Percentiles rank a stretch among this genome's conserved stretches.
phyloP scores from a whole-genome alignment of 2,797 vertebrate genomes.

The Tinamus major region DNA sequence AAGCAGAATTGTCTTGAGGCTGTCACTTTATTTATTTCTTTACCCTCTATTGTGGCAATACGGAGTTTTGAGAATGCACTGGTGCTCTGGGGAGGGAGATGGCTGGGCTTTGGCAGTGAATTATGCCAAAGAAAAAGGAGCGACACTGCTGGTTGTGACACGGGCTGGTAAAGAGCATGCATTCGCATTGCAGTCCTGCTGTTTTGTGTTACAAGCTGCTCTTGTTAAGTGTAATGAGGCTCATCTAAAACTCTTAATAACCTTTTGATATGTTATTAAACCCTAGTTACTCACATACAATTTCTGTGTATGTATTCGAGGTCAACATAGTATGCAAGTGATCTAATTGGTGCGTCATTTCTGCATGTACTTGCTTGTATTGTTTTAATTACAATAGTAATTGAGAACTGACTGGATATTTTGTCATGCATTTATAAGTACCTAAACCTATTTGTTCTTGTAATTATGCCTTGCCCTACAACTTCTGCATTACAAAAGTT shows the following conservation, averaged over 20 bases:
- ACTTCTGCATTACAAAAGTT: neutral
- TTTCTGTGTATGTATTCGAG: neutral
- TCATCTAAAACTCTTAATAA: slow-evolving; percentile 41
- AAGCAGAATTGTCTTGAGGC: neutral
- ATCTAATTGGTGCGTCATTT: slow-evolving; percentile 34
- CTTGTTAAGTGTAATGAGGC: slow-evolving; percentile 31
- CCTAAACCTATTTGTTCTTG: slow-evolving; percentile 1
- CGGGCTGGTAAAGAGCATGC: neutral
- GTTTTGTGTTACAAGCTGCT: neutral
- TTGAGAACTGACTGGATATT: neutral
- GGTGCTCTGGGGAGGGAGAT: neutral
- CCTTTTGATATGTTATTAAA: slow-evolving; percentile 41
- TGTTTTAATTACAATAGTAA: slow-evolving; percentile 32
- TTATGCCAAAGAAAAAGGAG: neutral
- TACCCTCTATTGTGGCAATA: neutral
- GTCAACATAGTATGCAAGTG: neutral
- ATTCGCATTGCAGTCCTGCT: neutral
- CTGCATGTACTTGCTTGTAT: neutral
- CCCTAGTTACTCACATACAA: slow-evolving; percentile 37
- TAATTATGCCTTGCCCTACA: neutral
- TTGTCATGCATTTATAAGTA: neutral
- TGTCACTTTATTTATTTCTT: neutral
- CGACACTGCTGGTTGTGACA: neutral
- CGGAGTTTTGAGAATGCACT: neutral
- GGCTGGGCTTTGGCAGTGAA: neutral